These are phyloP conservation scores for Phenganax marumi DNA, from an alignment of 92 coral and sea anemone genomes.

Conservation along the genomic window DNA sequence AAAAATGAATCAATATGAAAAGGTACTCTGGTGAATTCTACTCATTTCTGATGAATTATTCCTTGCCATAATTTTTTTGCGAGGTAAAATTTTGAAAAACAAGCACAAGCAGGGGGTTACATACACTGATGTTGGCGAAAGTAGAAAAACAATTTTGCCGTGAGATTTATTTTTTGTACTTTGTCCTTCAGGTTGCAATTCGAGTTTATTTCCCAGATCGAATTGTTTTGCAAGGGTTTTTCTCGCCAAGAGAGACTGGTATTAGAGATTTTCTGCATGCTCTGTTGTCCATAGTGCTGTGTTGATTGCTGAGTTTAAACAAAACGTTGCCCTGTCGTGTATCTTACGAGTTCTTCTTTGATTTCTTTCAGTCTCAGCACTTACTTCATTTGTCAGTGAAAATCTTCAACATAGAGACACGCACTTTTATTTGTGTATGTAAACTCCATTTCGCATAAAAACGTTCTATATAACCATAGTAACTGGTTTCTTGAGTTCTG, in stretches of 20 bases:
- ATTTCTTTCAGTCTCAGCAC: neutral
- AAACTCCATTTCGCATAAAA: too few relatives aligned
- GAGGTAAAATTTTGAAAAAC: neutral
- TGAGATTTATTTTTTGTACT: neutral
- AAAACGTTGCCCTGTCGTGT: too few relatives aligned
- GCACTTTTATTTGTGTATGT: conserved; percentile 84
- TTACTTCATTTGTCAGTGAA: conserved; percentile 71
- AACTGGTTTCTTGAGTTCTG: too few relatives aligned
- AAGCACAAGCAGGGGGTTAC: too few relatives aligned
- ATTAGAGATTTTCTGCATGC: conserved; percentile 40
- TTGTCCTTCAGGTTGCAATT: conserved; percentile 70
- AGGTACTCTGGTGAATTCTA: conserved; percentile 40
- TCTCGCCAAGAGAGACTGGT: conserved; percentile 93
- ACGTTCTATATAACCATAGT: too few relatives aligned
- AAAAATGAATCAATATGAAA: conserved; percentile 74
- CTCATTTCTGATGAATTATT: too few relatives aligned
- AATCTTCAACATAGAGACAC: conserved; percentile 65
- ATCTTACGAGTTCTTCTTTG: too few relatives aligned
- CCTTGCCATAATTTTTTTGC: neutral
- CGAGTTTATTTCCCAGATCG: conserved; percentile 90
- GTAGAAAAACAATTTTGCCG: too few relatives aligned
- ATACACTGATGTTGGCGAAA: too few relatives aligned
- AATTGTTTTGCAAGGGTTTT: conserved; percentile 79
- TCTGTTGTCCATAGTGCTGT: too few relatives aligned
- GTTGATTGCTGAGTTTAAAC: too few relatives aligned